Evolutionary conservation across 2,113 vertebrate genomes (phyloP).

Genomic region (Ivindomyrus marchei): DNA sequence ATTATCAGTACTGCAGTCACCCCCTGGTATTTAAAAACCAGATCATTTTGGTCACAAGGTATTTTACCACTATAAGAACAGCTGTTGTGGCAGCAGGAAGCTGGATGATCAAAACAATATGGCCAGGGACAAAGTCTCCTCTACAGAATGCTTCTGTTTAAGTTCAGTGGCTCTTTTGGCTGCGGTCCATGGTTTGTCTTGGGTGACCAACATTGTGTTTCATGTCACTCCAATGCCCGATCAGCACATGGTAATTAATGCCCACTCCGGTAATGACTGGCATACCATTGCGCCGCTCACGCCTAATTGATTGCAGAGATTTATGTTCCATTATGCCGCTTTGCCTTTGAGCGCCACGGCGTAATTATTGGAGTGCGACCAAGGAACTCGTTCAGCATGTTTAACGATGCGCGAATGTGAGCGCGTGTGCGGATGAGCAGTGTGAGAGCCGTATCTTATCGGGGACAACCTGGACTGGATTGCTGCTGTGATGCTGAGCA

Average conservation of each 20-base stretch:
- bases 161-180: not conserved
- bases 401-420: not conserved
- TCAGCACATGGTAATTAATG: slow-evolving; percentile 1
- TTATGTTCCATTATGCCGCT: not conserved
- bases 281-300: not conserved
- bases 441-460: not conserved
- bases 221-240: not conserved
- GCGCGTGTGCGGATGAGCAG: slow-evolving; percentile 26
- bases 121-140: not conserved
- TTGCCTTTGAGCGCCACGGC: not conserved
- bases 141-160: not conserved
- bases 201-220: not conserved
- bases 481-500: not conserved
- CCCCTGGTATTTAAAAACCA: not conserved
- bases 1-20: not conserved
- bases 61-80: slow-evolving; percentile 37
- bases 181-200: not conserved
- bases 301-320: slow-evolving; percentile 8
- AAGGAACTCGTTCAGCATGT: not conserved
- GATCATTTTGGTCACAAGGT: slow-evolving; percentile 12
- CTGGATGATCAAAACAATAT: not conserved
- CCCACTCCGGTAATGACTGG: not conserved
- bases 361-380: not conserved
- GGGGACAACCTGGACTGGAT: not conserved
- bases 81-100: not conserved